These are phyloP conservation scores for Echinops telfairi DNA, from an alignment of 2,113 vertebrate species.

Conservation along the genomic window DNA sequence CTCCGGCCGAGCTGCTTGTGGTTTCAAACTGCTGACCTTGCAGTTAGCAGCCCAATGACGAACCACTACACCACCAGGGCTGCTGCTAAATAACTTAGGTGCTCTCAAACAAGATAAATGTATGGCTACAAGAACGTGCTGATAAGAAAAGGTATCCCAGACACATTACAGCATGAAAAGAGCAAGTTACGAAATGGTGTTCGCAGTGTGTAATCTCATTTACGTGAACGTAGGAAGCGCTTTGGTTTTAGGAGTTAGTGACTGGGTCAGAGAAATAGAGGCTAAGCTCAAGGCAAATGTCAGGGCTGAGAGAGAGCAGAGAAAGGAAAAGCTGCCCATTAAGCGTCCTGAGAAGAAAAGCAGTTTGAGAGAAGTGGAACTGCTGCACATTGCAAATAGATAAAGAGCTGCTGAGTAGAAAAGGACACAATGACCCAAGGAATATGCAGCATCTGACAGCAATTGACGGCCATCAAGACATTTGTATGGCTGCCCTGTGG, in stretches of 20 bases:
- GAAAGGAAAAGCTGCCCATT: neutral
- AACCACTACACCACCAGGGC: too few species aligned
- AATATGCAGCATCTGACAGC: neutral
- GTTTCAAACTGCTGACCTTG: too few species aligned
- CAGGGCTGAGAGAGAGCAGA: neutral
- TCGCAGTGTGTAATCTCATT: neutral
- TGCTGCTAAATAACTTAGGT: neutral
- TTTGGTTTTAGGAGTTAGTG: neutral
- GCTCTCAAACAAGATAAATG: neutral
- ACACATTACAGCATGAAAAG: neutral
- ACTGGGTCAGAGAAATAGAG: neutral
- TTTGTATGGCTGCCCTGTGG: neutral
- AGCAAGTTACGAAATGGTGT: neutral
- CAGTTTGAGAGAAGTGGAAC: constrained; percentile 1
- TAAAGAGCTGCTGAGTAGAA: neutral
- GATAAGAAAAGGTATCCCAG: neutral
- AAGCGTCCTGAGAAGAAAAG: neutral
- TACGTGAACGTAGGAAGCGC: neutral
- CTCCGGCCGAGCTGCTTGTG: too few species aligned
- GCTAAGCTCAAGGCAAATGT: neutral
- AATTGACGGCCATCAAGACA: constrained; percentile 5
- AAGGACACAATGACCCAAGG: neutral
- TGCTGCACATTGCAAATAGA: neutral
- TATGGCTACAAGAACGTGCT: neutral
- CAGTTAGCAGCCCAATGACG: too few species aligned